phyloP scores from a whole-genome alignment of 1,140 invertebrate species.

The Zaprionus capensis region DNA sequence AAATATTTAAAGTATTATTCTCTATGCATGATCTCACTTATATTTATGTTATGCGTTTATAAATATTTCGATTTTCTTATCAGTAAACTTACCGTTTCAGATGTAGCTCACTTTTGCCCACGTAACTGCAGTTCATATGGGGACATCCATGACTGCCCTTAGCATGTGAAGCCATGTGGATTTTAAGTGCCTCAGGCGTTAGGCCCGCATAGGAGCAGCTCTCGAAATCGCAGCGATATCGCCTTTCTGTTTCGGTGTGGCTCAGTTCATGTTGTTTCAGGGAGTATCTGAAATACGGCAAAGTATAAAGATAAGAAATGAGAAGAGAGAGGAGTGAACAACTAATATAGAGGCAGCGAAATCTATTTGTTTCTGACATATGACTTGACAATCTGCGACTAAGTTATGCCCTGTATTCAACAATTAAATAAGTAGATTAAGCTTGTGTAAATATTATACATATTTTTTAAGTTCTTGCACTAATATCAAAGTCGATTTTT shows the following conservation, averaged over 20 bases:
- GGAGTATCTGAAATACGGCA: conserved; percentile 52
- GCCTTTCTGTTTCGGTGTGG: conserved; percentile 35
- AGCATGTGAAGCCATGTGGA: conserved; percentile 64
- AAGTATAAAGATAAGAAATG: conserved; percentile 9
- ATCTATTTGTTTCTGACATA: conserved; percentile 14
- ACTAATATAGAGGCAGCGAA: not conserved
- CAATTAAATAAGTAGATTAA: not conserved
- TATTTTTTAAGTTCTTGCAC: too few relatives aligned
- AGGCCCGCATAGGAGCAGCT: conserved; percentile 58
- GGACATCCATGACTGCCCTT: conserved; percentile 62
- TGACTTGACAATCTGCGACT: conserved; percentile 11
- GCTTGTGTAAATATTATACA: not conserved
- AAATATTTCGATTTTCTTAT: not conserved
- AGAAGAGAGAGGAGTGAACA: not conserved
- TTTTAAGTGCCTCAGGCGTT: conserved; percentile 53
- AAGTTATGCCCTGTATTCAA: not conserved
- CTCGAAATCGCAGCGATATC: conserved; percentile 46
- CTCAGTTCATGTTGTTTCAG: conserved; percentile 56
- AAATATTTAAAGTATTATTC: too few relatives aligned
- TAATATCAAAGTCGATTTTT: not conserved
- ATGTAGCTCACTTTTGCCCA: conserved; percentile 73
- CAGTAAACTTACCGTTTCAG: conserved; percentile 62
- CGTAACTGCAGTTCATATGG: conserved; percentile 60
- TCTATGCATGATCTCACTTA: too few relatives aligned
- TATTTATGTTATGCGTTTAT: too few relatives aligned